Base-by-base conservation (phyloP, 30 jellyfish, hydroid and myxozoan genomes). In the Mastigias papua region DNA sequence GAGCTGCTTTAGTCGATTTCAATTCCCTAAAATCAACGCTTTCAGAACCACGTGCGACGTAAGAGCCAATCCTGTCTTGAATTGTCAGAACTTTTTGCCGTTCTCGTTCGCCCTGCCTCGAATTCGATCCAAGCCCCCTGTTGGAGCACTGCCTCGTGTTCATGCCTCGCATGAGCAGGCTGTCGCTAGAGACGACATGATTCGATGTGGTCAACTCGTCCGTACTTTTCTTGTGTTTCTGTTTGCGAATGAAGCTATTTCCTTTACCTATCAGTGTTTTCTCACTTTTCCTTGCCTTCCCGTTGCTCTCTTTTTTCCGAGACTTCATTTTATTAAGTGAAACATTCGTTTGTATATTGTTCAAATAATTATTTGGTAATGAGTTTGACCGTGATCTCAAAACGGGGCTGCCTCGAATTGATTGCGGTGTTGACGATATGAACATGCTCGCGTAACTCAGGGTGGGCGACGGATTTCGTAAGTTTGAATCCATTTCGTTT, bases 341-440 rank as follows among this genome's bases (percentile, higher is more conserved):
- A 20, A 62, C 23, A 5, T 61, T 73, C n/a, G 74, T 83, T 15
- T 85, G 88, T 11, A 85, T 34, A 46, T 29, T 32, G 57, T 85
- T 85, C 48, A 66, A 22, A 25, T 71, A 83, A 5, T 77, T 62
- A 51, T 85, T 77, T 62, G 94, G 94, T 58, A 85, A 51, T 27
- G 94, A 85, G 88, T 85, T 85, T 19, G 94, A 72, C 84, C 94
- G 72, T 83, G 94, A 85, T 42, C 88, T 85, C 82, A 85, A 70
- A n/a, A 68, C 76, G 29, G 94, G 94, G 82, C 94, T 85, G 82
- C 94, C 94, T 85, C 88, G 94, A 70, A 73, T 30, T 63, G 94
- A 85, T 25, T 85, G 94, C 34, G 94, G 94, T 2, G 94, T 85
- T 22, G 88, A 77, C 1, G 85, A 63, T 15, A 77, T 78, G 23